Evolutionary conservation across 2,888 invertebrate genomes (phyloP).

Genomic region (Sinotaia quadrata): DNA sequence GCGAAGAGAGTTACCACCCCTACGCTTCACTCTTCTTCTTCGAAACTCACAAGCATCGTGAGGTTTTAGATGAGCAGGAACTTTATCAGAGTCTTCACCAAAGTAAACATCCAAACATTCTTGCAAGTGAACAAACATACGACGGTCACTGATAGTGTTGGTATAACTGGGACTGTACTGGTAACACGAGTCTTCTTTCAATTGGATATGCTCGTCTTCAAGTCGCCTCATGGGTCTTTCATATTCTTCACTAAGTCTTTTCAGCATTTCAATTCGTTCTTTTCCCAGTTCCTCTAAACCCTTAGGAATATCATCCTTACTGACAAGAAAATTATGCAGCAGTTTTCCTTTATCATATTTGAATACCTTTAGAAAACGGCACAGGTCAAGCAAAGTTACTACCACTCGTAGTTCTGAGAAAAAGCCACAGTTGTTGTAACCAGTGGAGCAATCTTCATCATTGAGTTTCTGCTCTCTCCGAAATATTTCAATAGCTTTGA

Average conservation of each 20-base stretch:
- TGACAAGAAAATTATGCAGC: constrained; percentile 39
- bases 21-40: constrained; percentile 37
- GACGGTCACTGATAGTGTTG: constrained; percentile 7
- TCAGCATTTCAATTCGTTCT: constrained; percentile 32
- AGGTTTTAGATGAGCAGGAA: constrained; percentile 32
- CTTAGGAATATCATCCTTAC: constrained; percentile 25
- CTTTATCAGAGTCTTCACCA: constrained; percentile 43
- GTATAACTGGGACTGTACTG: constrained; percentile 21
- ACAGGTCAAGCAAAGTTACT: constrained; percentile 40
- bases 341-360: constrained; percentile 20
- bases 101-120: constrained; percentile 44
- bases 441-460: constrained; percentile 35
- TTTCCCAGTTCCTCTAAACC: constrained; percentile 22
- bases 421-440: constrained; percentile 47
- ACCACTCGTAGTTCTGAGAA: constrained; percentile 43
- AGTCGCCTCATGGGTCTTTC: constrained; percentile 34
- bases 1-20: constrained; percentile 36
- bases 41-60: constrained; percentile 38
- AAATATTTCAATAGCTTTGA: constrained; percentile 41
- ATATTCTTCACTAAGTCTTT: constrained; percentile 28
- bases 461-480: constrained; percentile 43
- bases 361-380: constrained; percentile 31
- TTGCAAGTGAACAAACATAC: constrained; percentile 33
- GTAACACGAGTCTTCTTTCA: constrained; percentile 35
- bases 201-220: constrained; percentile 40